Base-by-base conservation (phyloP, 2,888 invertebrate species). In the Ormyrus labotus region DNA sequence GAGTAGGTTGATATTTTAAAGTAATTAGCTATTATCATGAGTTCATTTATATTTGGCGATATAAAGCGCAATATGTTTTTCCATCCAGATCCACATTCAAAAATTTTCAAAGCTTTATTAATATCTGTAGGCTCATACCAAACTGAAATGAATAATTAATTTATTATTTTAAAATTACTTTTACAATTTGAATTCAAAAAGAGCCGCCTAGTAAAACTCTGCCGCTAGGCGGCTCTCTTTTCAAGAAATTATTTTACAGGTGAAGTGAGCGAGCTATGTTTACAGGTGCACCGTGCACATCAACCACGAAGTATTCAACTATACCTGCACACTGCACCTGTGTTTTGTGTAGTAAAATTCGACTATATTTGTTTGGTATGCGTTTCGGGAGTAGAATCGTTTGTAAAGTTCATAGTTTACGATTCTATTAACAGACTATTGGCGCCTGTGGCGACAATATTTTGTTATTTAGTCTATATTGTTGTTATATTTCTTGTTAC, bases 111-210 rank as follows among this genome's bases (percentile, higher is more conserved):
- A 0, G 96, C 95, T 88, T 96, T 95, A 84, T 94, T 92, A 86
- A 94, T 91, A 87, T 98, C 98, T 0, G 98, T 97, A 0, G 98
- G 97, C 89, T 98, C 98, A 89, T 95, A 98, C 92, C 97, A 96
- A 7, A 97, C 97, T 95, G 93, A 94, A 94, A 86, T 89, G 90
- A 88, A 85, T 84, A 83, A 78, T 7, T 61, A n/a, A 50, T 50
- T 50, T 48, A n/a, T 64, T 48, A 10, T 2, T 53, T 53, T 10
- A 8, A 53, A 53, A 53, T 10, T 8, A 8, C 53, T 10, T 13
- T 51, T 51, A n/a, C 50, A 11, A 51, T 8, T 8, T 67, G 19
- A 50, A 10, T 6, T 45, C 7, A 64, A 13, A 4, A 13, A 19
- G 34, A 34, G 2, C 34, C 34, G 34, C 34, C 34, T 4, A 34